Conservation (phyloP, 2,797 vertebrate genomes). For the Schizopygopsis pylzovi region DNA sequence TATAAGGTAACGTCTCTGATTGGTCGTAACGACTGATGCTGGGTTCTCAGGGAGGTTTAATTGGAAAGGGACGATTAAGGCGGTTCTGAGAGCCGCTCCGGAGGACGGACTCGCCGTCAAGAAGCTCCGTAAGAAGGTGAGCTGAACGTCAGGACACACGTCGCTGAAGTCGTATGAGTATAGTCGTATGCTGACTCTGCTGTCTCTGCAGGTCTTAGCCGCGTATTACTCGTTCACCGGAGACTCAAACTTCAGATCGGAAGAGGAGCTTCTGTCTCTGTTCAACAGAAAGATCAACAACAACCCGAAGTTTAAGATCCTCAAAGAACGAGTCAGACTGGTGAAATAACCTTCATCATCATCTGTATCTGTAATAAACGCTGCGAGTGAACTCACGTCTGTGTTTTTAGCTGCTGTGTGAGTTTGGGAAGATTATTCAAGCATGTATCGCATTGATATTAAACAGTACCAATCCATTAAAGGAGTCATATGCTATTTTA, state of each 20-base stretch:
- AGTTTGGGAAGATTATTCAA: background rate
- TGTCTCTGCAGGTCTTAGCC: slow-evolving; percentile 82
- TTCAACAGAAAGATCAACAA: slow-evolving; percentile 92
- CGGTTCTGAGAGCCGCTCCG: slow-evolving; percentile 83
- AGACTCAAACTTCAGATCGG: slow-evolving; percentile 79
- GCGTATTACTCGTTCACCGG: slow-evolving; percentile 84
- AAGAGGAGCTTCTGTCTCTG: slow-evolving; percentile 83
- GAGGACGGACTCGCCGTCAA: slow-evolving; percentile 90
- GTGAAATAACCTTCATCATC: slow-evolving; percentile 73
- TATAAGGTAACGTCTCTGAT: too few relatives aligned
- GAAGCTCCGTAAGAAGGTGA: slow-evolving; percentile 94
- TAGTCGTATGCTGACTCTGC: background rate
- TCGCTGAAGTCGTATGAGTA: background rate
- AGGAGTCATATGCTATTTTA: too few relatives aligned
- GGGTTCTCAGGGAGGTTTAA: slow-evolving; percentile 88
- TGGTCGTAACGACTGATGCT: background rate
- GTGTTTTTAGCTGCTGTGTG: background rate
- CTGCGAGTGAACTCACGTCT: background rate
- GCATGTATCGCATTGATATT: too few relatives aligned
- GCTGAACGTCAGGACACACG: background rate
- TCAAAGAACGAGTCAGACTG: slow-evolving; percentile 91
- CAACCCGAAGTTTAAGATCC: slow-evolving; percentile 86
- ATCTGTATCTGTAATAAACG: background rate
- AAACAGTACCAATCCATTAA: too few relatives aligned
- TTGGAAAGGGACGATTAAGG: slow-evolving; percentile 96